Evolutionary conservation across 2,797 vertebrate species (phyloP), one percentile per base, ranked within the genome.

Genomic region (Syndactyla subalaris): DNA sequence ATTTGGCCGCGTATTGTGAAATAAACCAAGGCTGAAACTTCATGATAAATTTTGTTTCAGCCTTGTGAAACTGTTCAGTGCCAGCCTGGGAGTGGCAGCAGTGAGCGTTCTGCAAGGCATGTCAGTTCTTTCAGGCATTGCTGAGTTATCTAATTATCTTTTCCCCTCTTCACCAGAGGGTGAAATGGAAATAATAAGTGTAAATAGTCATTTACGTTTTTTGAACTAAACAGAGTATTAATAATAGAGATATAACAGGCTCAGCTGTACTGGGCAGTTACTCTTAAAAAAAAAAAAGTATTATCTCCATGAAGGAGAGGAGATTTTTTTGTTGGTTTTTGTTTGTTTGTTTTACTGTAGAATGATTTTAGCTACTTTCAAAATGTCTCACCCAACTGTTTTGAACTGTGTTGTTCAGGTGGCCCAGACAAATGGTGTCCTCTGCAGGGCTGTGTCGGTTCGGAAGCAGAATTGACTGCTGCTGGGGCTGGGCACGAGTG

Each of bases 401-500:
- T 78, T 85, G 68, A 82, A 88, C 72, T 96, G 19, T 95, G 92
- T 93, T 95, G 58, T 95, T 89, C 98, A 99, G 99, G 99, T 99
- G 99, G 99, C 98, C 99, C 58, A 98, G 98, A 88, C 99, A 99
- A 92, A 98, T 99, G 92, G 97, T 98, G 66, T 98, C 99, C 0
- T 98, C 99, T 36, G 94, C 97, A 55, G 99, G 99, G 85, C 97
- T 99, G 72, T 99, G 99, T 92, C 99, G 98, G 3, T 99, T 99
- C 38, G 99, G 99, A 17, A 98, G 98, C 89, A 98, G 99, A 86
- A 97, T 99, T 84, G 99, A 99, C 98, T 99, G 99, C 98, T 99
- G 99, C 98, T 99, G 99, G 99, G 99, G 99, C 88, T 99, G 99
- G 99, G 98, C 98, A 3, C 98, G 98, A 2, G 98, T 98, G 84